Evolutionary conservation across 1,140 invertebrate genomes (phyloP).

Genomic region (Mamestra configurata): DNA sequence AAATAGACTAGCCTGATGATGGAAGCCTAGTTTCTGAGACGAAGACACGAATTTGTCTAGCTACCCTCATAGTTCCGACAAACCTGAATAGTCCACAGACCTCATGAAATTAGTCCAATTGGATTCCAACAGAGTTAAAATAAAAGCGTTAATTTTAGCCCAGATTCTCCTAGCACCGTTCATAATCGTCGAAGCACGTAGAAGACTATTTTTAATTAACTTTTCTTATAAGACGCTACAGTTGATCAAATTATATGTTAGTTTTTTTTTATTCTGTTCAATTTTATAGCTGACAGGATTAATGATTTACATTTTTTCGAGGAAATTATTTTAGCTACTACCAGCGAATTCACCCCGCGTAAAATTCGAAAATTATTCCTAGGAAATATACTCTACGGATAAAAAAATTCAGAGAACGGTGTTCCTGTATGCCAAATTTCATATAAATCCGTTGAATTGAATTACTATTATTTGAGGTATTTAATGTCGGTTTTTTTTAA

Average conservation of each 20-base stretch:
- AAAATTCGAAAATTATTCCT: too few relatives aligned
- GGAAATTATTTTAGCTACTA: background rate
- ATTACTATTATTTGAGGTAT: too few relatives aligned
- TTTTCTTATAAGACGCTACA: slow-evolving; percentile 48
- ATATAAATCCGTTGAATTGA: too few relatives aligned
- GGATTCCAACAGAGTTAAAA: slow-evolving; percentile 18
- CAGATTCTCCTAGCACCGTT: slow-evolving; percentile 16
- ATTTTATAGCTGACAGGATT: slow-evolving; percentile 21
- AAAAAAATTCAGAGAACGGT: too few relatives aligned
- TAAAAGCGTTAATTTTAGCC: slow-evolving; percentile 45
- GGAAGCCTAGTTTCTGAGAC: background rate
- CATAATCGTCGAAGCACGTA: slow-evolving; percentile 33
- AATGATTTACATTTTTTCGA: background rate
- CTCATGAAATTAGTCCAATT: slow-evolving; percentile 33
- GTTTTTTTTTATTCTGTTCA: slow-evolving; percentile 2
- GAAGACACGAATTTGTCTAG: background rate
- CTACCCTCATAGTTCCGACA: background rate
- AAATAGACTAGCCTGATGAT: background rate
- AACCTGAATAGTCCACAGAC: slow-evolving; percentile 5
- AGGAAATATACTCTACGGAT: too few relatives aligned
- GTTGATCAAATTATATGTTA: slow-evolving; percentile 44
- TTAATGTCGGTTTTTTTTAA: too few relatives aligned
- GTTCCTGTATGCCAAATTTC: too few relatives aligned
- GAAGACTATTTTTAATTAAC: slow-evolving; percentile 51
- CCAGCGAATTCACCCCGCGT: too few relatives aligned